Evolutionary conservation across 2,797 vertebrate genomes (phyloP), one percentile per base, ranked within the genome.

Genomic region (Rhinophrynus dorsalis): DNA sequence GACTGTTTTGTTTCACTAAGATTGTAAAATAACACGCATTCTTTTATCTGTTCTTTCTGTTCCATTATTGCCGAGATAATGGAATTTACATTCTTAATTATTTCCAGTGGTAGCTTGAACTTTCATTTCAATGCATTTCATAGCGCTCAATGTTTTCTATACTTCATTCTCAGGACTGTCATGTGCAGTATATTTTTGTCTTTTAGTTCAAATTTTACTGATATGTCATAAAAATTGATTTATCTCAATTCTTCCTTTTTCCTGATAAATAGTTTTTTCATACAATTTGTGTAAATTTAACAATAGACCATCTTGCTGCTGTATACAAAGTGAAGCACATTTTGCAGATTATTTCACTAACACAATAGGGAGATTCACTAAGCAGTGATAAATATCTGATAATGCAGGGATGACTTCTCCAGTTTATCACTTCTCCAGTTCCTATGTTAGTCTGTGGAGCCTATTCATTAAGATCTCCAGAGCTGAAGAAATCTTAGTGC

Each of bases 21-120:
- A 71, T 71, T 57, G 56, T 63, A 71, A 63, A 70, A 71, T 48
- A 71, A 71, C 60, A 71, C 54, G 37, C 51, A 57, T 64, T 48
- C 59, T 71, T 70, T 64, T 63, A 71, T 71, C 68, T 71, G 51
- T 57, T 71, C 13, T 40, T 48, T 38, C 42, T 56, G 42, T 30
- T 71, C 68, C 20, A 63, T 71, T 71, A 57, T 71, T 50, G 59
- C 13, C 24, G 24, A 63, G 59, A 71, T 70, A 62, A 70, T 70
- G 40, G 50, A 62, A 70, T 62, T 70, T 70, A 62, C 67, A 64
- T 63, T 63, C 51, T 40, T 71, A 64, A 71, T 71, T 57, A 63
- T 64, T 64, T 71, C 52, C 38, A 69, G 13, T 62, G 26, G 58
- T 70, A 47, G 67, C 58, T 30, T 71, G 58, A 61, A 61, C 67